Base-by-base conservation (phyloP, 2,888 invertebrate species). In the Ophion ellenae region DNA sequence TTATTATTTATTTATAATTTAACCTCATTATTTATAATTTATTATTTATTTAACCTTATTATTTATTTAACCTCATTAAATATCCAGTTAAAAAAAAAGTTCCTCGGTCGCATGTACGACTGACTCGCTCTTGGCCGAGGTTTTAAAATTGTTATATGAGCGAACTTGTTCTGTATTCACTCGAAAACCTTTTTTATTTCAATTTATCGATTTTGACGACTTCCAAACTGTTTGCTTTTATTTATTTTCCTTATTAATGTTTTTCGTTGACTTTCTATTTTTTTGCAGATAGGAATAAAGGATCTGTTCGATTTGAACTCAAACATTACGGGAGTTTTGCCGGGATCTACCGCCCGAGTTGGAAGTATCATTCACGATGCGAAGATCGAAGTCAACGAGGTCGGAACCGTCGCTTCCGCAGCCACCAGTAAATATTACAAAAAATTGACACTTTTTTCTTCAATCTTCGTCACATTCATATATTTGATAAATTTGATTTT, bases 371-470 rank as follows among this genome's bases (percentile, higher is more conserved):
- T 95, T 69, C 97, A 97, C 90, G 96, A 96, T 90, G 96, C 96
- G 0, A 95, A 95, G 90, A 95, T 97, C 91, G 94, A 96, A 67
- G 96, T 97, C 0, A 96, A 96, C 84, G 97, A 97, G 92, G 92
- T 94, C 24, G 97, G 97, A 67, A 96, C 96, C 0, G 93, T 95
- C 6, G 97, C 97, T 0, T 96, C 96, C 2, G 96, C 96, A 11
- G 95, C 95, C 0, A 95, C 96, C 69, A 94, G 95, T 95, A 91
- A 88, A 57, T 66, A 69, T 71, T 17, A 64, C 75, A n/a, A 47
- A 66, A 66, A 20, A 24, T 40, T 28, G 45, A 45, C 40, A 32
- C 24, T 20, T 59, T 10, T 57, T 28, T 57, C 11, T 17, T 9
- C 36, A 40, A 40, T 10, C 28, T 32, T 10, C 36, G 57, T 47